phyloP scores from a whole-genome alignment of 2,797 vertebrate genomes.

The Hemibagrus guttatus region DNA sequence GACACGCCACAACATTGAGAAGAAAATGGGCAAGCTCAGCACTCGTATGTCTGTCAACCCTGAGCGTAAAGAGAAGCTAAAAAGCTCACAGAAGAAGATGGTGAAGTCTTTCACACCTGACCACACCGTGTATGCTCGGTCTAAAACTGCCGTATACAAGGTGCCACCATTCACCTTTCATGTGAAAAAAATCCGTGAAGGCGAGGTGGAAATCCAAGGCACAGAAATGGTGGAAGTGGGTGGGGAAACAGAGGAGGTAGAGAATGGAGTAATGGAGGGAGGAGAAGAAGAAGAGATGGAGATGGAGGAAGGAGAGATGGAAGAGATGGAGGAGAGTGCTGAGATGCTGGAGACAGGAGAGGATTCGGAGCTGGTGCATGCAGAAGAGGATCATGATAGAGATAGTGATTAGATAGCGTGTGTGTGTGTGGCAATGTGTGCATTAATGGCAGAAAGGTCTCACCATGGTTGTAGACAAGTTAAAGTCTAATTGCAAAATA shows the following conservation, averaged over 20 bases:
- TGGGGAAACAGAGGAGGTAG: constrained; percentile 79
- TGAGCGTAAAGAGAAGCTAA: constrained; percentile 91
- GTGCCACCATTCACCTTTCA: constrained; percentile 98
- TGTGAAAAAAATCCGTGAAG: constrained; percentile 95
- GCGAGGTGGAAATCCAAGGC: constrained; percentile 88
- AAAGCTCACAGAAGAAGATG: constrained; percentile 89
- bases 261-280: constrained; percentile 64
- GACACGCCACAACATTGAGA: constrained; percentile 96
- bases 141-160: constrained; percentile 92
- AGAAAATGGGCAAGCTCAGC: constrained; percentile 95
- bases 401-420: constrained; percentile 84
- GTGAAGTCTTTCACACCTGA: constrained; percentile 96
- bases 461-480: background rate
- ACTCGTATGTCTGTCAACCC: constrained; percentile 89
- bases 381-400: constrained; percentile 77
- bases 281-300: constrained; percentile 76
- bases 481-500: background rate
- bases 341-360: constrained; percentile 84
- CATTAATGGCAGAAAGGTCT: background rate
- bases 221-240: constrained; percentile 96
- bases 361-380: constrained; percentile 80
- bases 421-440: background rate
- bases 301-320: constrained; percentile 75
- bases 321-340: constrained; percentile 73
- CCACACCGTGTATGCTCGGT: constrained; percentile 90